These are phyloP conservation scores for Alectura lathami DNA, from an alignment of 2,113 vertebrate genomes.

Conservation along the genomic window DNA sequence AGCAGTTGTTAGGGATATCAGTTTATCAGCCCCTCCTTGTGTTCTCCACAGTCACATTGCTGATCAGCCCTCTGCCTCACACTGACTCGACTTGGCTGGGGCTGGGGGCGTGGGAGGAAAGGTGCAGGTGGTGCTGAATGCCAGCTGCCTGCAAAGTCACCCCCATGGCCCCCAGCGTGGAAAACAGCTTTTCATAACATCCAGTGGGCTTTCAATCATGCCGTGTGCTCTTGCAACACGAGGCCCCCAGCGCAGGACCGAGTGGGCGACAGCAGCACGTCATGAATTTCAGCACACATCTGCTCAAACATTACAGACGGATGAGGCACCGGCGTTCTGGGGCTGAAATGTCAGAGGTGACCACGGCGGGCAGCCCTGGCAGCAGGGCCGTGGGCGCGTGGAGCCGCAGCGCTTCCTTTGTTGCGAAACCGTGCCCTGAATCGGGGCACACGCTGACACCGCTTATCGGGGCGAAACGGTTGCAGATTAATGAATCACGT, in stretches of 20 bases:
- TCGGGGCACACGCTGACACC: accelerated
- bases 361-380: neutral
- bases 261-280: neutral
- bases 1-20: neutral
- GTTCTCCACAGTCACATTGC: neutral
- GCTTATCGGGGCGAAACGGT: neutral
- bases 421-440: neutral
- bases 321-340: accelerated
- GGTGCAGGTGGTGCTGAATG: neutral
- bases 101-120: neutral
- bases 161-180: neutral
- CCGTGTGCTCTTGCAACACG: neutral
- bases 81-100: neutral
- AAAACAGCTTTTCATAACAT: neutral
- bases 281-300: neutral
- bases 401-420: neutral
- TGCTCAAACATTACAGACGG: neutral
- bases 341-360: neutral
- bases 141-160: neutral
- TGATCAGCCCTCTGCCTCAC: too few relatives aligned
- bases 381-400: neutral
- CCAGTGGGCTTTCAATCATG: neutral
- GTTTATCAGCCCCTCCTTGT: neutral
- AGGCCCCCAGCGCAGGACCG: neutral
- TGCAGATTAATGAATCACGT: neutral